Conservation (phyloP, 2,888 invertebrate species). For the Stegophylla sp. region DNA sequence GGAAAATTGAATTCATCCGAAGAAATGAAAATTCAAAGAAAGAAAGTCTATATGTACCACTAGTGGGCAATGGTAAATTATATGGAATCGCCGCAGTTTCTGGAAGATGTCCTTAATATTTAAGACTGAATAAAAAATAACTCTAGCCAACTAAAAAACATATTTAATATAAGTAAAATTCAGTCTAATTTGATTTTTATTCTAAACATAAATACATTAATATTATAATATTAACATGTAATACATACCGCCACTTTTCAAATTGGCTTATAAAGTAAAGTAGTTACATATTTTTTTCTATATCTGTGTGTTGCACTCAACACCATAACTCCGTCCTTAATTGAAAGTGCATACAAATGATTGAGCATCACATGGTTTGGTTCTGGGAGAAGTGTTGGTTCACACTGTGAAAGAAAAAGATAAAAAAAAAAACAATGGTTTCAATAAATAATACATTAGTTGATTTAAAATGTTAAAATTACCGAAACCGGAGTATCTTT, state of each 20-base stretch:
- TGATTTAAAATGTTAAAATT: conserved; percentile 65
- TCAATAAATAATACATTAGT: not conserved
- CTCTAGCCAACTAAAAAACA: not conserved
- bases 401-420: conserved; percentile 76
- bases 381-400: conserved; percentile 97
- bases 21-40: conserved; percentile 69
- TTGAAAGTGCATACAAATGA: conserved; percentile 98
- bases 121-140: conserved; percentile 50
- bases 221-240: conserved; percentile 34
- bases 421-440: too few species aligned
- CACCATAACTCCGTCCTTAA: conserved; percentile 99
- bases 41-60: conserved; percentile 74
- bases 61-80: conserved; percentile 85
- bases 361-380: conserved; percentile 99
- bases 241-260: conserved; percentile 64
- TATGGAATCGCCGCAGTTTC: conserved; percentile 89
- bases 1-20: conserved; percentile 78
- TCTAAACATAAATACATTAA: conserved; percentile 23
- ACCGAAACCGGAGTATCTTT: conserved; percentile 96
- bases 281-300: conserved; percentile 99
- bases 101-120: conserved; percentile 70
- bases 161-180: conserved; percentile 31
- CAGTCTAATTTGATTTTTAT: not conserved
- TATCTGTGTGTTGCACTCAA: conserved; percentile 97
- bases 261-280: conserved; percentile 97